A percentile compares a stretch with the other conserved stretches of the same genome.
phyloP scores from a whole-genome alignment of 1,140 invertebrate species.

The Platorchestia sp. region DNA sequence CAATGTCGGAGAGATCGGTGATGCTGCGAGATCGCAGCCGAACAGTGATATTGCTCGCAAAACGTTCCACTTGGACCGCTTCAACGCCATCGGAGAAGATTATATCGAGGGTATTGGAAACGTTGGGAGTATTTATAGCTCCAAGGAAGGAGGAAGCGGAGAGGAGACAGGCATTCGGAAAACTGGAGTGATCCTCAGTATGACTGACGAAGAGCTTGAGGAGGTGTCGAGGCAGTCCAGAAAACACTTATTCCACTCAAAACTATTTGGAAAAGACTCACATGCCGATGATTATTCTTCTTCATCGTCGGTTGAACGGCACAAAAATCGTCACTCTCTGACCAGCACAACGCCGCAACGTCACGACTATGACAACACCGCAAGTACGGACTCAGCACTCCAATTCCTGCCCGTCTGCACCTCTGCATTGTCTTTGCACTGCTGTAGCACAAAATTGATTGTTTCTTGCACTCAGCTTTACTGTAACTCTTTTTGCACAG shows the following conservation, averaged over 20 bases:
- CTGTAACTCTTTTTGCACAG: not conserved
- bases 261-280: not conserved
- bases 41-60: conserved; percentile 10
- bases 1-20: conserved; percentile 11
- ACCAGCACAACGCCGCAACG: not conserved
- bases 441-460: not conserved
- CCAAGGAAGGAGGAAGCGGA: not conserved
- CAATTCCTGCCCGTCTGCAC: not conserved
- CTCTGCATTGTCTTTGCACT: not conserved
- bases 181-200: not conserved
- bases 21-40: not conserved
- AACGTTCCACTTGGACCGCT: conserved; percentile 32
- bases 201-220: not conserved
- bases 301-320: not conserved
- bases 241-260: not conserved
- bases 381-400: not conserved
- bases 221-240: not conserved
- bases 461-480: not conserved
- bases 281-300: not conserved
- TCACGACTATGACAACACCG: not conserved
- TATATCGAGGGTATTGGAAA: conserved; percentile 40
- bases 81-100: conserved; percentile 31
- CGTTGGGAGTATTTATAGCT: conserved; percentile 17
- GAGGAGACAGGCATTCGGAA: not conserved
- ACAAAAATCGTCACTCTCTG: conserved; percentile 1